A percentile compares a stretch with the other conserved stretches of the same genome.
Evolutionary conservation across 2,113 vertebrate species (phyloP).

Genomic region (Cichladusa arquata): DNA sequence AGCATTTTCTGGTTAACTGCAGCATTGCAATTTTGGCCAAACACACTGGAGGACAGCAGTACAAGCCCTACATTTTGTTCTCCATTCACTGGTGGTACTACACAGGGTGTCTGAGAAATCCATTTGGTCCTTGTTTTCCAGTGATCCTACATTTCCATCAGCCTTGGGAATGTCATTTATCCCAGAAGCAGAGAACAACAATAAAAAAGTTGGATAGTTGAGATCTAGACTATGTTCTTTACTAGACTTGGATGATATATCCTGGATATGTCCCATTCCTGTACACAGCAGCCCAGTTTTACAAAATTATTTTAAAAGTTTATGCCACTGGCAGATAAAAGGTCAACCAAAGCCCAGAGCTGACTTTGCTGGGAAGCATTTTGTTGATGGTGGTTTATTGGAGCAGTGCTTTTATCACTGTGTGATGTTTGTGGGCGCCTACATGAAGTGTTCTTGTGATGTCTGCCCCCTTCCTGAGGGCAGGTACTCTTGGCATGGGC

Average conservation of each 20-base stretch:
- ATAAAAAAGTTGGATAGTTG: not conserved
- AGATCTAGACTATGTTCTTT: not conserved
- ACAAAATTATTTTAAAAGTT: not conserved
- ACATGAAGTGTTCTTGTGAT: not conserved
- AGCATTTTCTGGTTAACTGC: not conserved
- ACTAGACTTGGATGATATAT: not conserved
- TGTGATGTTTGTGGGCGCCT: not conserved
- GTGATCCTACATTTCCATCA: not conserved
- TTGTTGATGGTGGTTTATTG: not conserved
- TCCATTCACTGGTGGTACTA: not conserved
- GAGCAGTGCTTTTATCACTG: not conserved
- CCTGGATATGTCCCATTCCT: not conserved
- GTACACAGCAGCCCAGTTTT: not conserved
- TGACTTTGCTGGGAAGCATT: not conserved
- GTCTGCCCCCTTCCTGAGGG: not conserved
- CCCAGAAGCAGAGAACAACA: not conserved
- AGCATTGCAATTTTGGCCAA: not conserved
- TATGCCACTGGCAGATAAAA: not conserved
- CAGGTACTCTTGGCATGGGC: not conserved
- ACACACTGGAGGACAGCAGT: not conserved
- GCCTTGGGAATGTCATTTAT: not conserved
- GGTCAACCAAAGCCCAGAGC: constrained; percentile 25
- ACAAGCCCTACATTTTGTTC: not conserved
- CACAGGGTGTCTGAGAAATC: not conserved
- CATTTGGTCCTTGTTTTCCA: not conserved